Evolutionary conservation across 2,888 invertebrate genomes (phyloP), one percentile per base, ranked within the genome.

Genomic region (Abscondita cerata): DNA sequence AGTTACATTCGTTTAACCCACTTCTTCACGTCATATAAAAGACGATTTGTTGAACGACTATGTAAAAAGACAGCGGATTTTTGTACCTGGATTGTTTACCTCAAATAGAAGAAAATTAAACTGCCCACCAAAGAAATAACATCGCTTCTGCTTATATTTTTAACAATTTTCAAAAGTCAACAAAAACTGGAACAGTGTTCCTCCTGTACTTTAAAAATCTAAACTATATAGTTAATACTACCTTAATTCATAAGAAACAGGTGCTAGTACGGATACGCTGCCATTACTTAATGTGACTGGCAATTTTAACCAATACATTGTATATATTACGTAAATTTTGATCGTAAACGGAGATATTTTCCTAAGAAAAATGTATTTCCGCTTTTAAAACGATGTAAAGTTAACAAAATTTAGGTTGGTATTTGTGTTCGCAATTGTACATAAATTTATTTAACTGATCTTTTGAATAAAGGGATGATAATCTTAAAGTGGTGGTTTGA

Each of bases 271-370:
- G n/a, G 9, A 18, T n/a, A 20, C 57, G 46, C 34, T 58, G 59
- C 54, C 64, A 65, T 67, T 65, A 65, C 62, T 65, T 67, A 55
- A 50, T 52, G 55, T 67, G 67, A 67, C 60, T 50, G 56, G 64
- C 67, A 60, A 65, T 54, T 65, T 65, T 46, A 57, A 19, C 52
- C 44, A 40, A 19, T 52, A 50, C 46, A 62, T 25, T 62, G 52
- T 62, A 56, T 62, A 57, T 48, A 56, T 62, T 61, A 61, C 51
- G 52, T 56, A 52, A 56, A 50, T 47, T 31, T 41, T 50, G 53
- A 47, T 59, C 48, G 44, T 38, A 56, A 38, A 57, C 18, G 16
- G 34, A 13, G 60, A 60, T 50, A 55, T 55, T 60, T 53, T 25
- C 12, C 44, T n/a, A n/a, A 11, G 46, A 44, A 59, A 62, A 62